Conservation (phyloP, 2,797 vertebrate species). For the Poecilia picta region DNA sequence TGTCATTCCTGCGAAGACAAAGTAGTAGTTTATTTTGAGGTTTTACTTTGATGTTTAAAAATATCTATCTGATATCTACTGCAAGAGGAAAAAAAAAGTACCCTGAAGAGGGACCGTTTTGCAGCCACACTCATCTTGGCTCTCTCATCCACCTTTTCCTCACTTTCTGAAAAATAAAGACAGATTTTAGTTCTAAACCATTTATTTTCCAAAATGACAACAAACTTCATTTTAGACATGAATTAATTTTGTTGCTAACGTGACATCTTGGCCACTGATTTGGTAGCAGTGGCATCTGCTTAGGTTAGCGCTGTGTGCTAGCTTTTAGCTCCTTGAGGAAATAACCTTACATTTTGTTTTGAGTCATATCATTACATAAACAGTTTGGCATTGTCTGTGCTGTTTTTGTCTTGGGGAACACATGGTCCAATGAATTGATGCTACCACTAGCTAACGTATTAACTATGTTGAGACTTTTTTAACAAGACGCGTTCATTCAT, state of each 20-base stretch:
- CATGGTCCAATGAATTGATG: too few relatives aligned
- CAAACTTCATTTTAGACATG: not conserved
- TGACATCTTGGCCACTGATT: not conserved
- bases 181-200: not conserved
- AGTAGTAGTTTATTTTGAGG: not conserved
- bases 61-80: not conserved
- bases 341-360: not conserved
- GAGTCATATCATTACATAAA: not conserved
- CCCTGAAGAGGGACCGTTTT: conserved; percentile 97
- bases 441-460: too few relatives aligned
- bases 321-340: not conserved
- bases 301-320: not conserved
- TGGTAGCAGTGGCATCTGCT: not conserved
- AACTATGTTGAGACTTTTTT: too few relatives aligned
- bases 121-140: conserved; percentile 97
- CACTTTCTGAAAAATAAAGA: conserved; percentile 72
- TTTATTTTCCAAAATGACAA: not conserved
- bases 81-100: conserved; percentile 60
- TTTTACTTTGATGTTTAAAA: not conserved
- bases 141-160: conserved; percentile 94
- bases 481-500: too few relatives aligned
- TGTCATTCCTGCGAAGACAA: not conserved
- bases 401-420: not conserved
- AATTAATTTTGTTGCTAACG: not conserved
- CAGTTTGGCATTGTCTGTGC: not conserved